These are phyloP conservation scores for Hydrozoanthus gracilis DNA, from an alignment of 92 coral and sea anemone species.

Conservation along the genomic window DNA sequence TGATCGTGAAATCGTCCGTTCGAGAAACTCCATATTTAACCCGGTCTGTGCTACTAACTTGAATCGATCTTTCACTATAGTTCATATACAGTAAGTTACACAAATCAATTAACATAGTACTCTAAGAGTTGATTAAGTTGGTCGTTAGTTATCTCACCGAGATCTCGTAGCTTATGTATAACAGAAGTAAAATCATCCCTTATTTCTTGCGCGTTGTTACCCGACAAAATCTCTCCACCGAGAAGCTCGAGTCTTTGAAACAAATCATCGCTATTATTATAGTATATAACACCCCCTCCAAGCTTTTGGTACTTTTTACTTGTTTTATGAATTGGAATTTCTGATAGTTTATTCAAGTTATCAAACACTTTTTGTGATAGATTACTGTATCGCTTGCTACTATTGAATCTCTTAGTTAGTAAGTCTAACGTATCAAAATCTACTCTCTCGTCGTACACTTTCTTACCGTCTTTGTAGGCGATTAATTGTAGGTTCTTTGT, in stretches of 20 bases:
- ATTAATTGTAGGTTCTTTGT: background rate
- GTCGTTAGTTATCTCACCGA: background rate
- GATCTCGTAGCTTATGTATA: background rate
- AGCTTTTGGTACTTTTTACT: background rate
- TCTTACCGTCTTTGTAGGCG: background rate
- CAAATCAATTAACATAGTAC: background rate
- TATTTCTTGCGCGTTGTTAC: background rate
- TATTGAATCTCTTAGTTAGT: background rate
- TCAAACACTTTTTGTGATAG: background rate
- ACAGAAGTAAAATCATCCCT: background rate
- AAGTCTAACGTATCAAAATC: background rate
- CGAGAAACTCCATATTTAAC: background rate
- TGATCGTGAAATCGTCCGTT: slow-evolving; percentile 2
- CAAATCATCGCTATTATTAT: background rate
- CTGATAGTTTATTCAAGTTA: background rate
- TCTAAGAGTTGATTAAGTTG: background rate
- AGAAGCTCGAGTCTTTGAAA: background rate
- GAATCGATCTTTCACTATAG: background rate
- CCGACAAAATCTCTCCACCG: background rate
- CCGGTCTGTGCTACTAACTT: background rate
- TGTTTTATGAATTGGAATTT: background rate
- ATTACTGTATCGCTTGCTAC: background rate
- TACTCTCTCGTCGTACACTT: background rate
- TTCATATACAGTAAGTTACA: no score
- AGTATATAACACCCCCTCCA: background rate